These are phyloP conservation scores for Mormyrops boulengeri DNA, from an alignment of 2,797 vertebrate species.

Conservation along the genomic window DNA sequence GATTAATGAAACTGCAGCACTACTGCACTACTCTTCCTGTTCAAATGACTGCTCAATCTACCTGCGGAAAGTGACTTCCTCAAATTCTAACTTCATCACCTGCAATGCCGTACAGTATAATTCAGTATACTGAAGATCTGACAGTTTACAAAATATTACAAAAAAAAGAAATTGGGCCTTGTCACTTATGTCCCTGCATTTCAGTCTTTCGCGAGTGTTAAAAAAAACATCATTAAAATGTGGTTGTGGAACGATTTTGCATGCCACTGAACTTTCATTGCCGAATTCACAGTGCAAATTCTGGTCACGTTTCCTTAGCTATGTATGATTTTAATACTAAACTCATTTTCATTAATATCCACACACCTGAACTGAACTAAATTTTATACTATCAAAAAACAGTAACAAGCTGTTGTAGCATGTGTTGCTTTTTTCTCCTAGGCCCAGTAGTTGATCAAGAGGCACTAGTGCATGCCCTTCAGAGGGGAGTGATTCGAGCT, in stretches of 20 bases:
- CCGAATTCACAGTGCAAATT: neutral
- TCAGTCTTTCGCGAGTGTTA: neutral
- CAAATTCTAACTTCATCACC: neutral
- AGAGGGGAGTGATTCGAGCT: slow-evolving; percentile 56
- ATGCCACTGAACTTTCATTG: too few relatives aligned
- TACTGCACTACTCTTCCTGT: neutral
- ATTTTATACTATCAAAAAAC: neutral
- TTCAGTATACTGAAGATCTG: neutral
- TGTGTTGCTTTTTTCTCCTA: slow-evolving; percentile 27
- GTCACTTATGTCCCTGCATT: neutral
- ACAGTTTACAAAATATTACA: neutral
- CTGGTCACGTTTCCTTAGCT: neutral
- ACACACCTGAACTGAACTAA: neutral
- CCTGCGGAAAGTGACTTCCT: neutral
- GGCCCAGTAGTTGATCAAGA: slow-evolving; percentile 70
- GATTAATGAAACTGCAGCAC: neutral
- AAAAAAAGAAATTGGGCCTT: neutral
- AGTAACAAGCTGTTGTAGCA: neutral
- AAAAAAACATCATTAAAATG: neutral
- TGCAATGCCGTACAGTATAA: neutral
- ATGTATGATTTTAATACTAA: neutral
- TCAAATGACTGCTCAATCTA: neutral
- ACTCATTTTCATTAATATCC: neutral
- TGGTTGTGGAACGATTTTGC: too few relatives aligned
- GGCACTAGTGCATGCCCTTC: slow-evolving; percentile 65